These are phyloP conservation scores for Kradibia gibbosae DNA, from an alignment of 1,140 invertebrate species.

Conservation along the genomic window DNA sequence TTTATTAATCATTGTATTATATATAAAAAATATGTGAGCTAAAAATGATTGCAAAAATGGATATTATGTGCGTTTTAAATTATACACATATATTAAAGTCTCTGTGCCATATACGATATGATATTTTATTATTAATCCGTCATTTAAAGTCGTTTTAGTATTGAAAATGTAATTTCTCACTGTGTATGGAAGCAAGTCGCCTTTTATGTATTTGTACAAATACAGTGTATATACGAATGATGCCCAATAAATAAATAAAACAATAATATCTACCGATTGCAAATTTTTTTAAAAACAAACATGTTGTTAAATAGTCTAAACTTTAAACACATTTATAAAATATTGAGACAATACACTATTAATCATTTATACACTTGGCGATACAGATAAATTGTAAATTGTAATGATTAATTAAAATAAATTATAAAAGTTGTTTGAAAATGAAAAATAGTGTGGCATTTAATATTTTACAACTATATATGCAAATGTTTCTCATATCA, in stretches of 20 bases:
- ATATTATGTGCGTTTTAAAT: conserved; percentile 52
- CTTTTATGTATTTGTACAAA: conserved; percentile 62
- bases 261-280: background rate
- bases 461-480: background rate
- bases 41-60: conserved; percentile 47
- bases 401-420: conserved; percentile 21
- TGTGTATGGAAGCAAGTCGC: conserved; percentile 45
- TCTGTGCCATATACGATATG: conserved; percentile 62
- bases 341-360: conserved; percentile 30
- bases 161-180: conserved; percentile 30
- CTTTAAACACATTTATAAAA: conserved; percentile 23
- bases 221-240: conserved; percentile 58
- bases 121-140: conserved; percentile 57
- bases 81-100: conserved; percentile 52
- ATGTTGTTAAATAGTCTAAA: background rate
- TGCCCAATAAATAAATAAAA: conserved; percentile 42
- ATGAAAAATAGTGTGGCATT: background rate
- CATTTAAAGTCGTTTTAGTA: conserved; percentile 42
- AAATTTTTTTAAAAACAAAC: background rate
- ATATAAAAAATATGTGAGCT: conserved; percentile 23
- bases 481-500: background rate
- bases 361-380: conserved; percentile 7
- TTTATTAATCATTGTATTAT: conserved; percentile 44
- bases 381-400: conserved; percentile 30
- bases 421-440: conserved; percentile 20